Conservation (phyloP, 2,113 vertebrate species). For the Axis porcinus region DNA sequence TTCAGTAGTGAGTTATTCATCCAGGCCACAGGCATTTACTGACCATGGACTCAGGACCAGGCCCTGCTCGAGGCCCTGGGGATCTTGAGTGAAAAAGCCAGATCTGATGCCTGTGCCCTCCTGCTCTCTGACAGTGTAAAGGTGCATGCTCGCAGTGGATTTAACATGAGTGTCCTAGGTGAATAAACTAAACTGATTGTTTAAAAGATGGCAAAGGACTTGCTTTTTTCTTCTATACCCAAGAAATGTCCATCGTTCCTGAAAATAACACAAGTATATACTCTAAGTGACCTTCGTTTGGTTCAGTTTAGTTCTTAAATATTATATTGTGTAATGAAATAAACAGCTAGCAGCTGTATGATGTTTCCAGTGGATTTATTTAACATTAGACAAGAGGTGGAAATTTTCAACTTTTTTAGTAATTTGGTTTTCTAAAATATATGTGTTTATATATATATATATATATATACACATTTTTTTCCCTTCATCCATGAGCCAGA, state of each 20-base stretch:
- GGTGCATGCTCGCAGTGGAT: background rate
- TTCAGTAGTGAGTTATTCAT: background rate
- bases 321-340: constrained; percentile 29
- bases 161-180: background rate
- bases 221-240: background rate
- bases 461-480: background rate
- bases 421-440: background rate
- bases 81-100: background rate
- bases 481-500: background rate
- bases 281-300: background rate
- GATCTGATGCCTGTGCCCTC: background rate
- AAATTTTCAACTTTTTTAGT: constrained; percentile 15
- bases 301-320: constrained; percentile 43
- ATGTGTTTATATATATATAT: background rate
- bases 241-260: background rate
- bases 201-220: background rate
- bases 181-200: background rate
- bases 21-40: background rate
- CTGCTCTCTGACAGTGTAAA: background rate
- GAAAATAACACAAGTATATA: background rate
- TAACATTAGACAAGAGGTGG: constrained; percentile 9
- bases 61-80: background rate
- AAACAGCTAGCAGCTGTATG: constrained; percentile 40
- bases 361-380: constrained; percentile 45
- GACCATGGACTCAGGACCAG: background rate